Base-by-base conservation (phyloP, 2,113 vertebrate species). In the Indicator indicator region DNA sequence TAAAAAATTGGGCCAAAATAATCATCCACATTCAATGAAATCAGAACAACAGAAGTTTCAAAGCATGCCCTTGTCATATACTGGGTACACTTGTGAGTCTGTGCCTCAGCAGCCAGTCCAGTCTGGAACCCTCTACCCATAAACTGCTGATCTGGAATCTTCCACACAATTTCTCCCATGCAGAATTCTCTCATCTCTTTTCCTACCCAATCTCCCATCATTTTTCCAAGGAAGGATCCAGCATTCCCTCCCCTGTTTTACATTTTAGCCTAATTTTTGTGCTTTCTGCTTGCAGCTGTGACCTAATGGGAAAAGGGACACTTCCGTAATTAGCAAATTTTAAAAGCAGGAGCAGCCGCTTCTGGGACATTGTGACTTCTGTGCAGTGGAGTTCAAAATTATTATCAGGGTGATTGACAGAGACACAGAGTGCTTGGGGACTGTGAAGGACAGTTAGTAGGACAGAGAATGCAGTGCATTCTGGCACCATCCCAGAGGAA, bases 371-470 rank as follows among this genome's bases (percentile, higher is more conserved):
- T 42, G 83, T 71, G 76, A 93, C 92, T 96, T 71, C 72, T 71
- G 96, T 65, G 80, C 92, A 92, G 76, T 2, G 0, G 86, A 90
- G 86, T 88, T 96, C 94, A 96, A 90, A 84, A 92, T 88, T 92
- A 48, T 90, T 90, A 92, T 90, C 83, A 92, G 82, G 91, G 92
- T 95, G 90, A 93, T 5, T 95, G 94, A 86, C 76, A 94, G 94
- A 93, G 69, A 76, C 62, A 81, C 0, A 0, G 80, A 0, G 0
- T 6, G 5, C 90, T 60, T 56, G 88, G 76, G 94, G 90, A 92
- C 83, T 23, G 80, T 12, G 65, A 86, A 88, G 92, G 92, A 94
- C 95, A 92, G 90, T 95, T 94, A 96, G 92, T 90, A 96, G 96
- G 96, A 81, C 88, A 0, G 65, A 75, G 88, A 90, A 94, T 71